Evolutionary conservation across 1,140 invertebrate species (phyloP), one percentile per base, ranked within the genome.

Genomic region (Ceratosolen solmsi): DNA sequence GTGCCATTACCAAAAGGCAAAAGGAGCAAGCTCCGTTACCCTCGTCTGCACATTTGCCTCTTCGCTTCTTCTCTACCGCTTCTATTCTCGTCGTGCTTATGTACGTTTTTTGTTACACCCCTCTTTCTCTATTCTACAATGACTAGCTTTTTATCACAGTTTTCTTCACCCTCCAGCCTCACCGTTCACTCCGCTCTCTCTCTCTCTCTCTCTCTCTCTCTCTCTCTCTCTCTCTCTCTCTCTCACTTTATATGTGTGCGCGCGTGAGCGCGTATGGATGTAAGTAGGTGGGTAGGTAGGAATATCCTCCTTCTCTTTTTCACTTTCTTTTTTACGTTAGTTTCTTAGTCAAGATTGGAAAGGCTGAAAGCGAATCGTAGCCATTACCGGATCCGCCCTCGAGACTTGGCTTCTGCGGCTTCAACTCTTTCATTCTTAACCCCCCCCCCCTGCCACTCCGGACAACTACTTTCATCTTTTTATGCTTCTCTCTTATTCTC

Each of bases 1-100:
- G 86, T 85, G 86, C 89, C 84, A 89, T 89, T 89, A 89, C 86
- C 85, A 86, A 84, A 79, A 83, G 74, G 77, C 85, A 86, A 84
- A 79, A 83, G 74, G 77, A 82, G 71, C 75, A 83, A 82, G 83
- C 81, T 86, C 84, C 83, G 84, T 87, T 87, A 84, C 74, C 84
- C 82, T 79, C 81, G 83, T 86, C 79, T 80, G 84, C 77, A 74
- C 83, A 80, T 85, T 33, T 86, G 83, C 84, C 82, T 84, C 85
- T 84, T 86, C 80, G 49, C 70, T 63, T 70, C 72, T 63, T 36
- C 22, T 63, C 46, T 51, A 56, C n/a, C 56, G 46, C 60, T 20
- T 30, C 33, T 49, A 60, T 74, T 75, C 27, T 60, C 36, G 73
- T 78, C 60, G 22, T 77, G 51, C 63, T 68, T 68, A 68, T 68